These are phyloP conservation scores for Apotomis turbidana DNA, from an alignment of 2,888 invertebrate genomes.

Conservation along the genomic window DNA sequence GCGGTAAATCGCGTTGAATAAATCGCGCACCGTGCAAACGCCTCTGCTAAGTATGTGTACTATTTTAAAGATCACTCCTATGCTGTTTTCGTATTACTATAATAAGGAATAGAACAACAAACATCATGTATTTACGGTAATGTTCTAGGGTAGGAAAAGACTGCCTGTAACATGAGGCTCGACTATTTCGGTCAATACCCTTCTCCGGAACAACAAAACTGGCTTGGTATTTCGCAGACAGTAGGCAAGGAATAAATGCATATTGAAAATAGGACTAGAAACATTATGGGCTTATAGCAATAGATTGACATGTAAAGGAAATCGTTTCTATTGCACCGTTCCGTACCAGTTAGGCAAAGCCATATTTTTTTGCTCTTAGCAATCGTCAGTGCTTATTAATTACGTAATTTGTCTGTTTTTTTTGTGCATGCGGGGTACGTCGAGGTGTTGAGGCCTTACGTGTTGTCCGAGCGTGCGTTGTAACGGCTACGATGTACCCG, in stretches of 20 bases:
- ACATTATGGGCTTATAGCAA: too few species aligned
- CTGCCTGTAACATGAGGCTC: too few species aligned
- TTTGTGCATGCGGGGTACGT: conserved; percentile 19
- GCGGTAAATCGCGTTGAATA: conserved; percentile 68
- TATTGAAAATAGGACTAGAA: too few species aligned
- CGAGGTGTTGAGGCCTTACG: conserved; percentile 41
- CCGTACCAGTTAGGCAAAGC: conserved; percentile 8
- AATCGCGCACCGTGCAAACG: conserved; percentile 57
- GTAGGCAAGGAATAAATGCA: too few species aligned
- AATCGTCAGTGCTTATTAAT: conserved; percentile 50
- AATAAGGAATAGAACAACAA: too few species aligned
- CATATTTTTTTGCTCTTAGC: conserved; percentile 5
- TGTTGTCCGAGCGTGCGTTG: conserved; percentile 30
- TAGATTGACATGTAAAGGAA: not conserved
- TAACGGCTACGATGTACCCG: conserved; percentile 39
- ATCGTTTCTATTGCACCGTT: conserved; percentile 7
- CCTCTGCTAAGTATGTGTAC: conserved; percentile 61
- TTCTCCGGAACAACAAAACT: too few species aligned
- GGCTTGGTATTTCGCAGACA: too few species aligned
- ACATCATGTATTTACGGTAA: too few species aligned
- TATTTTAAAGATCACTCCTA: not conserved
- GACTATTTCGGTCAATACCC: too few species aligned
- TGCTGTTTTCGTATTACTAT: too few species aligned
- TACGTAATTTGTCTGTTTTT: conserved; percentile 54
- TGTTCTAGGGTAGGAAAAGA: too few species aligned